Evolutionary conservation across 2,113 vertebrate species (phyloP).

Genomic region (Notothenia coriiceps): DNA sequence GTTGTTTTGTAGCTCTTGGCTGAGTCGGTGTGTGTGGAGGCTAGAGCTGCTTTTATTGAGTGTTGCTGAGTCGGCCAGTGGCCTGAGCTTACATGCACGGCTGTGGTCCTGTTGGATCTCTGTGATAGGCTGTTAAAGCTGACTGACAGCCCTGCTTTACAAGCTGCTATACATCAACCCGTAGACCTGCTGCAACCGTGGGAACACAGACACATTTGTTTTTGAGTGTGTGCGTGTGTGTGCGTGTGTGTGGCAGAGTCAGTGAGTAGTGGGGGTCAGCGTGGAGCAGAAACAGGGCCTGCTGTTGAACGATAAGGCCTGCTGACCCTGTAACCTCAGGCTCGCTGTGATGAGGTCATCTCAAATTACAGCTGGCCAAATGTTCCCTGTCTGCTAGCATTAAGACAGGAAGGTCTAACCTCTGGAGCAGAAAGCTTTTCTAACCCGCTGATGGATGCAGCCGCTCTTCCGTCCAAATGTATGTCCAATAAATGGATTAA

Average conservation of each 20-base stretch:
- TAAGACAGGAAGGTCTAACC: slow-evolving; percentile 63
- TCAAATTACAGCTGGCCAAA: slow-evolving; percentile 73
- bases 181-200: slow-evolving; percentile 67
- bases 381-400: slow-evolving; percentile 62
- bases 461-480: slow-evolving; percentile 22
- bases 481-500: slow-evolving; percentile 35
- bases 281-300: slow-evolving; percentile 55
- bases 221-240: slow-evolving; percentile 3
- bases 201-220: slow-evolving; percentile 64
- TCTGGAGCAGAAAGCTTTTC: slow-evolving; percentile 51
- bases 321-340: slow-evolving; percentile 70
- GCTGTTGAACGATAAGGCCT: slow-evolving; percentile 71
- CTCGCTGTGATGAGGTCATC: slow-evolving; percentile 65
- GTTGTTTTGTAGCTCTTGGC: slow-evolving; percentile 58
- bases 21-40: slow-evolving; percentile 44
- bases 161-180: slow-evolving; percentile 73
- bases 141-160: slow-evolving; percentile 70
- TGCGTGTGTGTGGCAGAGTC: slow-evolving; percentile 13
- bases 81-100: slow-evolving; percentile 42
- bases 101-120: slow-evolving; percentile 74
- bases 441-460: slow-evolving; percentile 53
- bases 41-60: slow-evolving; percentile 69
- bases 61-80: slow-evolving; percentile 67
- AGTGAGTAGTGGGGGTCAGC: slow-evolving; percentile 25
- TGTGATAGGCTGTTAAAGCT: slow-evolving; percentile 70